Conservation (phyloP, 2,113 vertebrate species). For the Notarius quadriscutis region DNA sequence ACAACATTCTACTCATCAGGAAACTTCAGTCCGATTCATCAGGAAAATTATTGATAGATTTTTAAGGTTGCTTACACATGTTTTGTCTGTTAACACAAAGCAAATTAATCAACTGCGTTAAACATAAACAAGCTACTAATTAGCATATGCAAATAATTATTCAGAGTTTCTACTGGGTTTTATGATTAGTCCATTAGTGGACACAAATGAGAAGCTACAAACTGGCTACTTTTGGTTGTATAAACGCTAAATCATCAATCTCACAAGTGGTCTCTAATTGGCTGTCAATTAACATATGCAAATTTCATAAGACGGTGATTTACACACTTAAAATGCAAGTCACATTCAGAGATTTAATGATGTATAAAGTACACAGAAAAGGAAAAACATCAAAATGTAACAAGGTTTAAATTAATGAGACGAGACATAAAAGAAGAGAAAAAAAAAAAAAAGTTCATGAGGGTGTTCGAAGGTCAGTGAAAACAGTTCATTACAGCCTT, state of each 20-base stretch:
- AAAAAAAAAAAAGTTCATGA: no score
- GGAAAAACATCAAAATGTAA: neutral
- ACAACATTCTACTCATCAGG: no score
- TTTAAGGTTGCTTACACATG: no score
- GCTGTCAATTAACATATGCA: neutral
- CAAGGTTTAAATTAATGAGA: constrained; percentile 13
- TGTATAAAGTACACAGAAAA: neutral
- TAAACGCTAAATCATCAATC: neutral
- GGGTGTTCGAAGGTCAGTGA: no score
- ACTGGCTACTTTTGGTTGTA: neutral
- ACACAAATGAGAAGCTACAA: neutral
- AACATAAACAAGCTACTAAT: neutral
- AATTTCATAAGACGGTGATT: neutral
- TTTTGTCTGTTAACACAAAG: no score
- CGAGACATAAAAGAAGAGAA: neutral
- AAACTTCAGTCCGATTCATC: no score
- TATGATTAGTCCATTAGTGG: neutral
- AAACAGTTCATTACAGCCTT: neutral
- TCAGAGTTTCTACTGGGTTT: neutral
- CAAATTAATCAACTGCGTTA: no score
- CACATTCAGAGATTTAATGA: constrained; percentile 24
- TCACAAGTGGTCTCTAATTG: neutral
- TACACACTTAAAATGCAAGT: neutral
- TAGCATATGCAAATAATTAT: neutral
- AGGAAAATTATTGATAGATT: no score